Base-by-base conservation (phyloP, 1,140 invertebrate genomes). In the Drosophila virilis region DNA sequence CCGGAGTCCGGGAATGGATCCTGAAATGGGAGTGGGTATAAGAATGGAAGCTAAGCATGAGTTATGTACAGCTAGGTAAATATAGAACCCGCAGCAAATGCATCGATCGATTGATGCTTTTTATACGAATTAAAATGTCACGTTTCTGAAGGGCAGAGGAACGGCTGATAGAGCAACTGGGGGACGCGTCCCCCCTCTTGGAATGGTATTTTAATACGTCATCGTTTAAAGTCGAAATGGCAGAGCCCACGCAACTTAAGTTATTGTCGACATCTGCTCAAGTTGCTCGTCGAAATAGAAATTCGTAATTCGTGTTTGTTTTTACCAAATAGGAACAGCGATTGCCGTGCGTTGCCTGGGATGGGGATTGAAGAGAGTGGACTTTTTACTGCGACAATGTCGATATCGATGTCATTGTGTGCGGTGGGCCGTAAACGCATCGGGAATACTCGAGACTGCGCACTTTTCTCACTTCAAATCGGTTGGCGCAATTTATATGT, bases 121-220 rank as follows among this genome's bases (percentile, higher is more conserved):
- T 89, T 84, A 89, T 89, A 84, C 62, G 80, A 78, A 84, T 89
- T 89, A 89, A 89, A 89, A 82, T 84, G 84, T 88, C 84, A 88
- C 84, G 84, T 83, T 83, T 71, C 22, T 50, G 43, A 35, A 45
- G 57, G 50, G 51, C 48, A 37, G 80, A 3, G 60, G 55, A 55
- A 10, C n/a, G 46, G 17, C 33, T 10, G 38, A 48, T 8, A 4
- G 38, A 38, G 17, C 38, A 10, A 10, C 10, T n/a, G 8, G 10
- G 2, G 35, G 6, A 17, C 42, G n/a, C 10, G 52, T 57, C 42
- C 40, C 62, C 58, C 74, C 61, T 52, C 59, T 51, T 40, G 45
- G 66, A 89, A 89, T 80, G 65, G 77, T 74, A 80, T 89, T 89
- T 89, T 80, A 89, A 89, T 89, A 80, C 85, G 84, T 90, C 85